These are phyloP conservation scores for Callaeas wilsoni DNA, from an alignment of 2,113 vertebrate species.

Conservation along the genomic window DNA sequence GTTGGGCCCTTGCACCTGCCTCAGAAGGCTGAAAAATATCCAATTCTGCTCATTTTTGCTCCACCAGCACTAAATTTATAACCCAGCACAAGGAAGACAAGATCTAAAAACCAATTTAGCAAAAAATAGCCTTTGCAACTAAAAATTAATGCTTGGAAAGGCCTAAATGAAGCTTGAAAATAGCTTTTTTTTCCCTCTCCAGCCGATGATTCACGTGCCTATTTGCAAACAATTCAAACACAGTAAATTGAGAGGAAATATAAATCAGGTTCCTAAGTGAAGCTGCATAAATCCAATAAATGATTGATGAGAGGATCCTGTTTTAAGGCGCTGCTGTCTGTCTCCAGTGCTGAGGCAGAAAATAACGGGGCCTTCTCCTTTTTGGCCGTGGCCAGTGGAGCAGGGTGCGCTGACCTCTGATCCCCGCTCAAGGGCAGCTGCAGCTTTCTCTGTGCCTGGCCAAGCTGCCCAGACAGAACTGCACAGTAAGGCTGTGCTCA, in stretches of 20 bases:
- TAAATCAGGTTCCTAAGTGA: constrained; percentile 54
- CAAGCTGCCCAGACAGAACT: not conserved
- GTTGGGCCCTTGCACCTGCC: not conserved
- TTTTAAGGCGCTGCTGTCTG: constrained; percentile 9
- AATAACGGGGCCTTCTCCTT: not conserved
- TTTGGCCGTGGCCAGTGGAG: rapidly evolving
- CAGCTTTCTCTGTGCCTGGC: not conserved
- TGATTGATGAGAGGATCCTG: constrained; percentile 59
- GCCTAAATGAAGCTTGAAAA: constrained; percentile 56
- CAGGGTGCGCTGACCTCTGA: not conserved
- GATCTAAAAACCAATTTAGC: constrained; percentile 64
- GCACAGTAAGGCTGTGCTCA: not conserved
- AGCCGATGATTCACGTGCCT: constrained; percentile 33
- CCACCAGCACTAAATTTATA: constrained; percentile 43
- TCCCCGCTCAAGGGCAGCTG: not conserved
- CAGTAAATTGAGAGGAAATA: constrained; percentile 61
- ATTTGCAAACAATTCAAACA: constrained; percentile 60
- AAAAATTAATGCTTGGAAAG: constrained; percentile 53
- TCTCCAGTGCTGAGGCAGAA: constrained; percentile 2
- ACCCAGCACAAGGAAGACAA: constrained; percentile 27
- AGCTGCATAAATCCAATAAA: constrained; percentile 61
- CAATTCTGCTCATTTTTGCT: constrained; percentile 34
- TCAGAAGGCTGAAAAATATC: constrained; percentile 8
- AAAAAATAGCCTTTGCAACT: constrained; percentile 55
- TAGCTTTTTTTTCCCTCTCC: not conserved